Conservation (phyloP, 2,113 vertebrate species). For the Malurus melanocephalus region DNA sequence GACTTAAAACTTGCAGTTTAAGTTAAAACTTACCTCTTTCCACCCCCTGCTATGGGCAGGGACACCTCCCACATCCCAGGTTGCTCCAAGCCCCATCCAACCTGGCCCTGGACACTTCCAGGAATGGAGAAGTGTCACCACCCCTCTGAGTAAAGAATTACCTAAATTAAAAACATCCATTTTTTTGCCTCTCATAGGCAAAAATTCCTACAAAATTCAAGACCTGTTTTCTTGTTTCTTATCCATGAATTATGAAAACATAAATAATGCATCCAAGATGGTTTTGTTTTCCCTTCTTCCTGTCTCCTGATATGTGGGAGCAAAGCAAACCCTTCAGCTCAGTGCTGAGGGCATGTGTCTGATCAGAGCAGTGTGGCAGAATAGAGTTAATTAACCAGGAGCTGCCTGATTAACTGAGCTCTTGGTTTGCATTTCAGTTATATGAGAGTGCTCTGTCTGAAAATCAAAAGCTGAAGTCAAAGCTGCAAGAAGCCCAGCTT, state of each 20-base stretch:
- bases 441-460: slow-evolving; percentile 90
- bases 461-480: slow-evolving; percentile 92
- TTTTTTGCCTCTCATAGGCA: not conserved
- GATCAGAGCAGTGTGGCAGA: not conserved
- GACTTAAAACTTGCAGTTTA: not conserved
- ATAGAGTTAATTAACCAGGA: not conserved
- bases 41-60: not conserved
- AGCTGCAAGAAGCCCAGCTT: slow-evolving; percentile 88
- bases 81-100: not conserved
- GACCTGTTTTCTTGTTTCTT: not conserved
- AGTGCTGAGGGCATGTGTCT: fast-evolving
- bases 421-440: slow-evolving; percentile 70
- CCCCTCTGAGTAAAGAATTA: not conserved
- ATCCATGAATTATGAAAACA: not conserved
- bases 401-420: not conserved
- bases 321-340: not conserved
- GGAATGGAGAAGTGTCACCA: not conserved
- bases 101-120: not conserved
- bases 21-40: not conserved
- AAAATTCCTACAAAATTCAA: not conserved
- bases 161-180: not conserved
- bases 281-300: not conserved
- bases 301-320: not conserved
- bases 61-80: not conserved
- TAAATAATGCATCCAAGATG: not conserved